These are phyloP conservation scores for Nyctibius grandis DNA, from an alignment of 2,797 vertebrate species.

Conservation along the genomic window DNA sequence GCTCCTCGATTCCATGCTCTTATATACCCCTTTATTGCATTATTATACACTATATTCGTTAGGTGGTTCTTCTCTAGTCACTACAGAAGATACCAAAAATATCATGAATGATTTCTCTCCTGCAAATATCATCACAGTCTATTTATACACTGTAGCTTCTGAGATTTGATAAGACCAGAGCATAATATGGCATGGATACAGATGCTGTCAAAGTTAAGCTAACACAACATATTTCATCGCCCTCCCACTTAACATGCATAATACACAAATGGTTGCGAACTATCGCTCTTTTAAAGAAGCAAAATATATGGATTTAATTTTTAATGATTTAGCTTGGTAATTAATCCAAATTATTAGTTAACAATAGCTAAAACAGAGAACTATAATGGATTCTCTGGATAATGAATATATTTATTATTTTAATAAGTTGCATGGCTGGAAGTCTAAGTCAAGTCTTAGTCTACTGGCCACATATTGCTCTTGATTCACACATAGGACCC, in stretches of 20 bases:
- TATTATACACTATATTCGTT: background rate
- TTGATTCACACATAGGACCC: conserved; percentile 4
- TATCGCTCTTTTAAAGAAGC: conserved; percentile 55
- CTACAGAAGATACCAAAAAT: conserved; percentile 31
- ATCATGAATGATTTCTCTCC: conserved; percentile 41
- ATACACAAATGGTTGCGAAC: conserved; percentile 36
- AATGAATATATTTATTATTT: conserved; percentile 68
- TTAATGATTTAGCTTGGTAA: conserved; percentile 42
- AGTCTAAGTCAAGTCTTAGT: conserved; percentile 44
- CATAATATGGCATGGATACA: conserved; percentile 52
- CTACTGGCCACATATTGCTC: conserved; percentile 38
- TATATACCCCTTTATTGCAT: background rate
- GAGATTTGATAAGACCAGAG: conserved; percentile 55
- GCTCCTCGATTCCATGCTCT: background rate
- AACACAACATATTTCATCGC: conserved; percentile 54
- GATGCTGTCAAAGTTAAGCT: conserved; percentile 58
- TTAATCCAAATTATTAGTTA: conserved; percentile 66
- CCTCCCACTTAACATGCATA: conserved; percentile 51
- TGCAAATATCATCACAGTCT: conserved; percentile 43
- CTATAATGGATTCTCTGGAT: conserved; percentile 39
- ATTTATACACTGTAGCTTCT: conserved; percentile 39
- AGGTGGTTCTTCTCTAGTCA: background rate
- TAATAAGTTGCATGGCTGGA: conserved; percentile 65
- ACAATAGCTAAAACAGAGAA: conserved; percentile 40
- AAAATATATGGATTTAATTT: conserved; percentile 56